Conservation (phyloP, 2,888 invertebrate species). For the Axea sp. region DNA sequence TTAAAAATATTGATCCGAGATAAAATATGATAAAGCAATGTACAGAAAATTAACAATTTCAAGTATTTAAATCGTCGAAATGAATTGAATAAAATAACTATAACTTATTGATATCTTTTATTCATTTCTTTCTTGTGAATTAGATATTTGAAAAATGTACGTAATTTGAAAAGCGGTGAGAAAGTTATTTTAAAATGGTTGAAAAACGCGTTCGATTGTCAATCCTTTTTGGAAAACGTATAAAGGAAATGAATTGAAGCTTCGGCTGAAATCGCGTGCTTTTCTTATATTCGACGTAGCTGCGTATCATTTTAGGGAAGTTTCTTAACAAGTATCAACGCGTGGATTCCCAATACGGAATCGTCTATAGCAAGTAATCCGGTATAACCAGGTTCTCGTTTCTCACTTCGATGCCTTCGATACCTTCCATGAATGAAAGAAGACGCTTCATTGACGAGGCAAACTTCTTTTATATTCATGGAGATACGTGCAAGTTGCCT, state of each 20-base stretch:
- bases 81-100: too few species aligned
- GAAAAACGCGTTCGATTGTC: conserved; percentile 41
- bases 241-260: conserved; percentile 48
- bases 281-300: conserved; percentile 38
- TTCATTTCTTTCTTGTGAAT: too few species aligned
- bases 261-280: conserved; percentile 41
- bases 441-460: conserved; percentile 59
- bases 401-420: conserved; percentile 48
- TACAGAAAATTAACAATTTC: too few species aligned
- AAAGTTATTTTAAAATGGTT: conserved; percentile 48
- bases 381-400: conserved; percentile 60
- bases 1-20: conserved; percentile 11
- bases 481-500: conserved; percentile 29
- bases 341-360: conserved; percentile 52
- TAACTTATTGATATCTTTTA: too few species aligned
- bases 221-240: conserved; percentile 33
- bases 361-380: conserved; percentile 50
- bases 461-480: conserved; percentile 57
- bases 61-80: too few species aligned
- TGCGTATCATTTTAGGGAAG: conserved; percentile 57
- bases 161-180: conserved; percentile 33
- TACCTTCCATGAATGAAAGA: conserved; percentile 59
- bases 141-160: too few species aligned
- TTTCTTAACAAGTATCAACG: conserved; percentile 49
- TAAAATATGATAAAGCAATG: neutral